Percentiles rank a stretch among this genome's conserved stretches.
These are phyloP conservation scores for Xestia c-nigrum DNA, from an alignment of 2,888 invertebrate genomes.

Conservation along the genomic window DNA sequence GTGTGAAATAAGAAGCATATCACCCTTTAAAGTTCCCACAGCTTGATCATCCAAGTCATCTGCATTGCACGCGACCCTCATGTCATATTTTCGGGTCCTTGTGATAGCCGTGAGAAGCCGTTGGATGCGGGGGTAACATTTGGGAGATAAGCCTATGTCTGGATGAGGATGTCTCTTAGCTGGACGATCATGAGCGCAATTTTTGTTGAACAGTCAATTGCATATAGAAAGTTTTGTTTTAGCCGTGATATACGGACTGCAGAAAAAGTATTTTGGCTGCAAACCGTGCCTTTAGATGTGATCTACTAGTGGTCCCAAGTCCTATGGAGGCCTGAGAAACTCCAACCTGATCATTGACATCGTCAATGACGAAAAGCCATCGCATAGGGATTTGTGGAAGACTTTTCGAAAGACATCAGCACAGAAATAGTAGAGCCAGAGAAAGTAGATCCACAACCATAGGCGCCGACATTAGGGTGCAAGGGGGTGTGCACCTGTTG, in stretches of 20 bases:
- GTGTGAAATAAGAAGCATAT: neutral
- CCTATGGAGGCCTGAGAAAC: neutral
- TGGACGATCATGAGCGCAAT: neutral
- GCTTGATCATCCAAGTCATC: neutral
- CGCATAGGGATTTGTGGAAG: neutral
- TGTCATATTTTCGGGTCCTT: neutral
- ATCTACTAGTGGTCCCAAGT: neutral
- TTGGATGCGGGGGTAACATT: neutral
- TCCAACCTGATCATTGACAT: neutral
- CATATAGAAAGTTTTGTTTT: neutral
- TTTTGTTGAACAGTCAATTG: neutral
- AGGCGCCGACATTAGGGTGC: no score
- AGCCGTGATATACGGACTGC: neutral
- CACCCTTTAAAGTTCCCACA: neutral
- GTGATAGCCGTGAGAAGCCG: neutral
- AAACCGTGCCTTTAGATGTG: neutral
- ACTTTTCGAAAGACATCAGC: neutral
- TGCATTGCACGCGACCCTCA: neutral
- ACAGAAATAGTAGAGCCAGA: neutral
- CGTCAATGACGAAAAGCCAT: neutral
- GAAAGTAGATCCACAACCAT: no score
- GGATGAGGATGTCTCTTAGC: neutral
- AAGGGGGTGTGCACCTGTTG: no score
- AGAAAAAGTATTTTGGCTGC: neutral
- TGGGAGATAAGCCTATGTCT: neutral